Conservation (phyloP, 2,113 vertebrate species). For the Dicrurus megarhynchus region DNA sequence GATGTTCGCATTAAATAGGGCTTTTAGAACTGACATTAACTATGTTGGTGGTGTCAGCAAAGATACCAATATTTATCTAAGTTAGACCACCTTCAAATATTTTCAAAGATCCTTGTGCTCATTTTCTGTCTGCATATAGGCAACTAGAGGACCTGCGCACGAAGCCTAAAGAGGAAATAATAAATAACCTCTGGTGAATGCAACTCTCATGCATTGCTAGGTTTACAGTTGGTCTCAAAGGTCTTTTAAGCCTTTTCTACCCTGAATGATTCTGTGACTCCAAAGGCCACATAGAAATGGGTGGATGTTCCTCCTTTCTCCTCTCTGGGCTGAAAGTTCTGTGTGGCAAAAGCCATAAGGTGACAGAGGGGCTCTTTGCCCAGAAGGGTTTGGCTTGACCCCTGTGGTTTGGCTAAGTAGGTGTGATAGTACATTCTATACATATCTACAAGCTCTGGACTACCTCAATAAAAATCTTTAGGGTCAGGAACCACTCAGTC, state of each 20-base stretch:
- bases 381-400: neutral
- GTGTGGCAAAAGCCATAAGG: neutral
- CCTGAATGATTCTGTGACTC: neutral
- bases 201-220: neutral
- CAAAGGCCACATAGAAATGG: fast-evolving
- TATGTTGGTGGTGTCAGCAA: neutral
- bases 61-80: neutral
- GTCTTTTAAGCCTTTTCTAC: neutral
- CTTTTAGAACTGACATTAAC: neutral
- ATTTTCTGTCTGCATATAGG: neutral
- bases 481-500: neutral
- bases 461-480: neutral
- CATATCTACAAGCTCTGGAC: neutral
- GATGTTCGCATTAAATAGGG: neutral
- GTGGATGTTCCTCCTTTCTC: neutral
- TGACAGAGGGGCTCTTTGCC: neutral
- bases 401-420: neutral
- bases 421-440: neutral
- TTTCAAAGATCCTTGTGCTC: neutral
- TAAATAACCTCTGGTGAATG: neutral
- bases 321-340: neutral
- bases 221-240: neutral
- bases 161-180: neutral
- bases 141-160: neutral
- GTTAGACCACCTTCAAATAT: neutral